These are phyloP conservation scores for Tragopan temminckii DNA, from an alignment of 2,797 vertebrate species.

Conservation along the genomic window DNA sequence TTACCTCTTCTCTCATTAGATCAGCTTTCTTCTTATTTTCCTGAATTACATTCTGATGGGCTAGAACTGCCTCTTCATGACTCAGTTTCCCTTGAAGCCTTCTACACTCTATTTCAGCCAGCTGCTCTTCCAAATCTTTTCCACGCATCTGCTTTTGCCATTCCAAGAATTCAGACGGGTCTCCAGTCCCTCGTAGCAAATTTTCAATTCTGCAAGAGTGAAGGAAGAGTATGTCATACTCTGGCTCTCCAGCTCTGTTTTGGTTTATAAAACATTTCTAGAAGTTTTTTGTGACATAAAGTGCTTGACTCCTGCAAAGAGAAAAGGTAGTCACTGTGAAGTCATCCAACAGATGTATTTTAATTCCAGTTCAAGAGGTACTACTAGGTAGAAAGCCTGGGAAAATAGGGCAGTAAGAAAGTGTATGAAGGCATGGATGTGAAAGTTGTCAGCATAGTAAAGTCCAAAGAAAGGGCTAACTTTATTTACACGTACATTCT, in stretches of 20 bases:
- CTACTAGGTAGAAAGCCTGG: neutral
- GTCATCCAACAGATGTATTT: neutral
- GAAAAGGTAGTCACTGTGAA: neutral
- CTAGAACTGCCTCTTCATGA: conserved; percentile 86
- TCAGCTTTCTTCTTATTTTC: conserved; percentile 86
- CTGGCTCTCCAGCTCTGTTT: neutral
- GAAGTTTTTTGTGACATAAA: neutral
- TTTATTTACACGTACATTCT: neutral
- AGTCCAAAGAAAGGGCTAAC: conserved; percentile 23
- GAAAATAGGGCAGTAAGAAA: neutral
- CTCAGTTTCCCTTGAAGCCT: conserved; percentile 87
- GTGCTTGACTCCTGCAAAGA: neutral
- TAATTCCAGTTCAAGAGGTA: neutral
- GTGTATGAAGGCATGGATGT: neutral
- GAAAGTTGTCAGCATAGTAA: conserved; percentile 17
- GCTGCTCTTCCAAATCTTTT: conserved; percentile 85
- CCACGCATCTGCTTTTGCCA: conserved; percentile 90
- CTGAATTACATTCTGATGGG: conserved; percentile 81
- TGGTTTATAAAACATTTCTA: neutral
- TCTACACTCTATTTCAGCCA: conserved; percentile 81
- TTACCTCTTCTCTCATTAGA: conserved; percentile 90
- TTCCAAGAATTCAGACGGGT: conserved; percentile 87
- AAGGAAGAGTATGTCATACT: neutral
- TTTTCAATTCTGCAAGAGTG: conserved; percentile 83
- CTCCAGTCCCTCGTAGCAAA: conserved; percentile 84